These are phyloP conservation scores for Coccyzus lansbergi DNA, from an alignment of 2,797 vertebrate species.

Conservation along the genomic window DNA sequence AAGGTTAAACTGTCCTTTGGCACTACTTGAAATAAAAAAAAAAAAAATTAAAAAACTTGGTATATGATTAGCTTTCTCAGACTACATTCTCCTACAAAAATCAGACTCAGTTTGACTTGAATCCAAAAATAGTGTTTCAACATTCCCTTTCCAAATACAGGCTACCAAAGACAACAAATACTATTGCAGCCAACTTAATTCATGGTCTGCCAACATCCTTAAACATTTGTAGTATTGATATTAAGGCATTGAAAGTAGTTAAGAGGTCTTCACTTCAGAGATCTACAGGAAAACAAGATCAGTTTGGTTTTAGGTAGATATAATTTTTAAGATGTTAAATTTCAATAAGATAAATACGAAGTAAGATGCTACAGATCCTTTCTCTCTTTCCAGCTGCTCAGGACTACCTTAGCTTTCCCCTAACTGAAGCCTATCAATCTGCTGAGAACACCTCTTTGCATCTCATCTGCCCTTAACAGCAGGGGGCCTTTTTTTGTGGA, in stretches of 20 bases:
- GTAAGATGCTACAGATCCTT: background rate
- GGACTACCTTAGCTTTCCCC: conserved; percentile 29
- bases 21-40: conserved; percentile 37
- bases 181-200: background rate
- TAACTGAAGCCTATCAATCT: conserved; percentile 31
- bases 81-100: background rate
- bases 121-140: conserved; percentile 4
- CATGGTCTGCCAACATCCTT: conserved; percentile 25
- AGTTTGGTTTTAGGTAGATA: conserved; percentile 10
- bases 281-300: background rate
- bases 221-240: background rate
- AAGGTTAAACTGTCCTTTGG: conserved; percentile 80
- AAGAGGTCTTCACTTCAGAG: conserved; percentile 28
- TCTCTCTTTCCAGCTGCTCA: background rate
- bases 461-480: background rate
- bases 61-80: conserved; percentile 17
- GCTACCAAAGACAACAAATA: conserved; percentile 45
- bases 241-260: conserved; percentile 34
- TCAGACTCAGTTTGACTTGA: background rate
- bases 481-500: background rate
- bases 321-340: background rate
- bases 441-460: background rate
- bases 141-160: conserved; percentile 19
- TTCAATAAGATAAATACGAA: background rate
- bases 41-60: background rate